Evolutionary conservation across 2,888 invertebrate species (phyloP).

Genomic region (Apeira syringaria): DNA sequence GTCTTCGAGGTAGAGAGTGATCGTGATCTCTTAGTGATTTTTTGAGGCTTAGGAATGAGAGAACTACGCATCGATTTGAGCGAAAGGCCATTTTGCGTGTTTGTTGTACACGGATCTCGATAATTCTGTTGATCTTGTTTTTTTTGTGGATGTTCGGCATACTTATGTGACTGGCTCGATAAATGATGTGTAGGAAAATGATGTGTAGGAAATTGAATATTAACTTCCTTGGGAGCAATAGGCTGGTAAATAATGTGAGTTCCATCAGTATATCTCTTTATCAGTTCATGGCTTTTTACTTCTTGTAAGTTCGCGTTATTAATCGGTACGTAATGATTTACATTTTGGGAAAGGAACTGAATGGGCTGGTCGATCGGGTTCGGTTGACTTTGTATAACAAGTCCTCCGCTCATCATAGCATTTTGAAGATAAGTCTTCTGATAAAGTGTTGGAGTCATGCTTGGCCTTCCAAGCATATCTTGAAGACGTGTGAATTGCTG

Average conservation of each 20-base stretch:
- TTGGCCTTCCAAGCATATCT: background rate
- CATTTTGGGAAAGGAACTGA: background rate
- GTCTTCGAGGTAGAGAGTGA: background rate
- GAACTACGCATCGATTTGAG: background rate
- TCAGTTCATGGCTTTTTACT: background rate
- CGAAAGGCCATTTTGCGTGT: background rate
- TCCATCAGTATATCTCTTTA: background rate
- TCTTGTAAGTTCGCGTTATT: background rate
- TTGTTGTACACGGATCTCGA: background rate
- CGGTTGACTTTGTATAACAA: background rate
- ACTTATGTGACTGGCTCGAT: background rate
- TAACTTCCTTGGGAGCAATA: background rate
- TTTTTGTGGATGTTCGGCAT: background rate
- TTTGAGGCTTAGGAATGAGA: background rate
- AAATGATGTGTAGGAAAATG: too few relatives aligned
- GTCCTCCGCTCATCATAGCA: background rate
- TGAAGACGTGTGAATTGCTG: background rate
- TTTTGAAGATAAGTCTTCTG: background rate
- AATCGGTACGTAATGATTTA: background rate
- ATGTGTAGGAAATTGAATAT: background rate
- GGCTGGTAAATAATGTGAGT: background rate
- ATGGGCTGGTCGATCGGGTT: background rate
- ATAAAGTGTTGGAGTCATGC: background rate
- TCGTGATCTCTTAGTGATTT: background rate
- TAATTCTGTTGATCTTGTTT: background rate